Evolutionary conservation across 2,113 vertebrate genomes (phyloP).

Genomic region (Sapajus apella): DNA sequence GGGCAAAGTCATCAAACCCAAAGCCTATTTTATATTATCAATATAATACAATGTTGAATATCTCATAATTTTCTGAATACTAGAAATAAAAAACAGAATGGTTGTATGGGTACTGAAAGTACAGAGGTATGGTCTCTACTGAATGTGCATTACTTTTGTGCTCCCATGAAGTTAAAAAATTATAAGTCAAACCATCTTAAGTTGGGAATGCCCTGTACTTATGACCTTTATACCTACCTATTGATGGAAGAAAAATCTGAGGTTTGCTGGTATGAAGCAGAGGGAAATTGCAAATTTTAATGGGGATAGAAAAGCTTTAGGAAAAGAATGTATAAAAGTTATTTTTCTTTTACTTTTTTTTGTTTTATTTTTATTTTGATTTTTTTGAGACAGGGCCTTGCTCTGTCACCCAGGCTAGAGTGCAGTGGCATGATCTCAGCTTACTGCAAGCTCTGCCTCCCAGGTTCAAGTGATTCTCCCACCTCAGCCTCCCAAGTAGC

Average conservation of each 20-base stretch:
- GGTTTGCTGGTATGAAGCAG: not conserved
- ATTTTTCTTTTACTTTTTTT: no score
- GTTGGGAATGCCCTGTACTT: not conserved
- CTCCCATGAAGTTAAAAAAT: not conserved
- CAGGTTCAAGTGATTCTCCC: no score
- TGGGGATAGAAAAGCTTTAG: not conserved
- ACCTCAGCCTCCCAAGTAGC: no score
- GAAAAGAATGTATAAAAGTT: not conserved
- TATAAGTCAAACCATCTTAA: not conserved
- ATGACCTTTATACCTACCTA: not conserved
- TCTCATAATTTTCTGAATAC: not conserved
- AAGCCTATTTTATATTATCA: not conserved
- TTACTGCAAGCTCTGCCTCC: no score
- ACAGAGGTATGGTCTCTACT: not conserved
- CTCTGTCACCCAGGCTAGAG: no score
- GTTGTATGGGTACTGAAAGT: not conserved
- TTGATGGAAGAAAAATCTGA: not conserved
- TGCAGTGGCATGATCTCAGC: no score
- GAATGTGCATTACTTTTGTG: not conserved
- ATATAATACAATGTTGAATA: not conserved
- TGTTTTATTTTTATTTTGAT: no score
- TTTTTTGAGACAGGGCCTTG: no score
- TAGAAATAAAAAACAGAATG: not conserved
- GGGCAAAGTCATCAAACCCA: not conserved
- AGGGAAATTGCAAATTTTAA: not conserved